phyloP scores from a whole-genome alignment of 2,797 vertebrate genomes.

The Discoglossus pictus region DNA sequence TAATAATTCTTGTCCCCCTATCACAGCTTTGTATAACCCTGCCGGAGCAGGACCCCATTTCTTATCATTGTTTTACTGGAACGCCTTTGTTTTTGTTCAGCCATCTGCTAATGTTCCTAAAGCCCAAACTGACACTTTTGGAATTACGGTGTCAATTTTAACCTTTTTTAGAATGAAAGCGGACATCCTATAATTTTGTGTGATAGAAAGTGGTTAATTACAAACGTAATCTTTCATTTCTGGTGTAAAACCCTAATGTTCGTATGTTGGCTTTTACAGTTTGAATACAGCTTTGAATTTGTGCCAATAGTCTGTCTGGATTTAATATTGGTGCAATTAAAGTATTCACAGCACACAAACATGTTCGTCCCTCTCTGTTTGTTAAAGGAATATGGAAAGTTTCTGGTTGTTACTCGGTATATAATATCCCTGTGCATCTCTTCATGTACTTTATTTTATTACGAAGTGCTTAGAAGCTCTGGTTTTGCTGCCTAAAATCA shows the following conservation, averaged over 20 bases:
- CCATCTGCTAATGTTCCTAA: conserved; percentile 46
- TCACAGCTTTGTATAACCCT: conserved; percentile 57
- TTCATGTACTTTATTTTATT: no score
- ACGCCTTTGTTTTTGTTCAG: conserved; percentile 24
- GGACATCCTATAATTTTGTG: conserved; percentile 39
- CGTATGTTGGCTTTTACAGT: neutral
- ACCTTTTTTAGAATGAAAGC: neutral
- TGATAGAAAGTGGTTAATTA: conserved; percentile 24
- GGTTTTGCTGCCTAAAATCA: no score
- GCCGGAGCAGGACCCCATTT: neutral
- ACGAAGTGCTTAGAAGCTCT: no score
- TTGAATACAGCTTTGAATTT: conserved; percentile 15
- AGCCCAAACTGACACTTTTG: conserved; percentile 41
- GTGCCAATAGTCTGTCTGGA: conserved; percentile 12
- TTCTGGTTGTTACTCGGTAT: no score
- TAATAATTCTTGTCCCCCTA: conserved; percentile 74
- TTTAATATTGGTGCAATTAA: no score
- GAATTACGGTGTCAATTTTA: conserved; percentile 38
- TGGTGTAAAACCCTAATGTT: conserved; percentile 9
- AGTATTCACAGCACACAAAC: neutral
- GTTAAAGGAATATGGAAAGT: no score
- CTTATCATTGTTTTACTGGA: conserved; percentile 42
- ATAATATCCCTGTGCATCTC: no score
- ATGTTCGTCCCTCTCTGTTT: conserved; percentile 15
- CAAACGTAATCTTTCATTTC: conserved; percentile 20